Conservation (phyloP, 2,888 invertebrate species). For the Unio delphinus region DNA sequence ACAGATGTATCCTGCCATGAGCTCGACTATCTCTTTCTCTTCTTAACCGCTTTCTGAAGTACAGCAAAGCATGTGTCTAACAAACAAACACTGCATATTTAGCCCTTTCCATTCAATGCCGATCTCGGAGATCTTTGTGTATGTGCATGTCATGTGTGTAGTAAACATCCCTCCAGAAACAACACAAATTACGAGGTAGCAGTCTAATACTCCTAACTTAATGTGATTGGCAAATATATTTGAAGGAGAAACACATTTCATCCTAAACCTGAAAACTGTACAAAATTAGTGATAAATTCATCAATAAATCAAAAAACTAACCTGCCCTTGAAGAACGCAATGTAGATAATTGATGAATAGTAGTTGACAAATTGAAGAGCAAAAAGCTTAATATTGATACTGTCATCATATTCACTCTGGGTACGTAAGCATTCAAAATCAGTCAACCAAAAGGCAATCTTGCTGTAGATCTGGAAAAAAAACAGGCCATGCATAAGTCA, state of each 20-base stretch:
- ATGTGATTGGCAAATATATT: too few species aligned
- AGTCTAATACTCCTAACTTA: too few species aligned
- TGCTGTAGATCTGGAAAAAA: conserved; percentile 56
- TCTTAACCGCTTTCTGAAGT: too few species aligned
- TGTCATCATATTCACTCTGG: conserved; percentile 96
- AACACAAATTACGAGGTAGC: too few species aligned
- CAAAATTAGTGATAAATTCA: neutral
- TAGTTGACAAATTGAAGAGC: conserved; percentile 96
- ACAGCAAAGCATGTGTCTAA: too few species aligned
- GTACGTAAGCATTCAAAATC: conserved; percentile 87
- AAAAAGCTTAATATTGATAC: conserved; percentile 93
- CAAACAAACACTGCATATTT: too few species aligned
- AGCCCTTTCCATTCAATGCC: too few species aligned
- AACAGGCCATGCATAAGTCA: neutral
- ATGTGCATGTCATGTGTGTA: too few species aligned
- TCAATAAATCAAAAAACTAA: conserved; percentile 38
- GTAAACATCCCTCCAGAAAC: too few species aligned
- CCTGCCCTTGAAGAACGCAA: conserved; percentile 95
- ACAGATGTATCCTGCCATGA: too few species aligned
- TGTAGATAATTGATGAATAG: conserved; percentile 96
- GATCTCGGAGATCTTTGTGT: too few species aligned
- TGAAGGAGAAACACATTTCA: neutral
- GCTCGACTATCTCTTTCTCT: too few species aligned
- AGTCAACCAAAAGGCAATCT: conserved; percentile 85
- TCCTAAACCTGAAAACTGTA: neutral